phyloP scores from a whole-genome alignment of 2,113 vertebrate genomes.

The Rhinogobius similis region DNA sequence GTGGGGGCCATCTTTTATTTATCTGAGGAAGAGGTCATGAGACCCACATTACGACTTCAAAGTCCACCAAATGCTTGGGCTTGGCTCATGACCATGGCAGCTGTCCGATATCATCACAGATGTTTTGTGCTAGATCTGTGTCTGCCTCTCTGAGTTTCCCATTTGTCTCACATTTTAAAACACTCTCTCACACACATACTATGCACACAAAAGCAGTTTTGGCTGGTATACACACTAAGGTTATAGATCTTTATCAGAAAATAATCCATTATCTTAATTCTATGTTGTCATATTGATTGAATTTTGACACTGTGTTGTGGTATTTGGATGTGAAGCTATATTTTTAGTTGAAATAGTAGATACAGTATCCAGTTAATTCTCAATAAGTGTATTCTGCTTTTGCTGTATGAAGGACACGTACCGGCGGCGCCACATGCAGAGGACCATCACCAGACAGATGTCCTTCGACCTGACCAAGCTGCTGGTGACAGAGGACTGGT shows the following conservation, averaged over 20 bases:
- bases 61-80: slow-evolving; percentile 66
- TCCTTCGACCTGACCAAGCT: slow-evolving; percentile 97
- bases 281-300: background rate
- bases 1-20: slow-evolving; percentile 55
- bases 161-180: slow-evolving; percentile 8
- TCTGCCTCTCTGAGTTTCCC: slow-evolving; percentile 58
- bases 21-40: slow-evolving; percentile 66
- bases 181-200: slow-evolving; percentile 13
- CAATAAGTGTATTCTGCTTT: background rate
- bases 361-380: background rate
- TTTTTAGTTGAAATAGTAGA: background rate
- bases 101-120: slow-evolving; percentile 67
- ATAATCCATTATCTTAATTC: background rate
- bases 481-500: slow-evolving; percentile 97
- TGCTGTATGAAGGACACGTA: slow-evolving; percentile 86
- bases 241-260: background rate
- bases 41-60: slow-evolving; percentile 72
- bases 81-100: slow-evolving; percentile 68
- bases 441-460: slow-evolving; percentile 94
- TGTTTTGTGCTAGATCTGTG: slow-evolving; percentile 65
- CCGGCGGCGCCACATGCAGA: slow-evolving; percentile 92
- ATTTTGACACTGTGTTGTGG: background rate
- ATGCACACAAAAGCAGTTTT: slow-evolving; percentile 13
- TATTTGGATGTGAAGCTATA: background rate
- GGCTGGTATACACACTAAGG: background rate